A percentile compares a stretch with the other conserved stretches of the same genome.
phyloP scores from a whole-genome alignment of 2,113 vertebrate genomes.

The Polypterus senegalus region DNA sequence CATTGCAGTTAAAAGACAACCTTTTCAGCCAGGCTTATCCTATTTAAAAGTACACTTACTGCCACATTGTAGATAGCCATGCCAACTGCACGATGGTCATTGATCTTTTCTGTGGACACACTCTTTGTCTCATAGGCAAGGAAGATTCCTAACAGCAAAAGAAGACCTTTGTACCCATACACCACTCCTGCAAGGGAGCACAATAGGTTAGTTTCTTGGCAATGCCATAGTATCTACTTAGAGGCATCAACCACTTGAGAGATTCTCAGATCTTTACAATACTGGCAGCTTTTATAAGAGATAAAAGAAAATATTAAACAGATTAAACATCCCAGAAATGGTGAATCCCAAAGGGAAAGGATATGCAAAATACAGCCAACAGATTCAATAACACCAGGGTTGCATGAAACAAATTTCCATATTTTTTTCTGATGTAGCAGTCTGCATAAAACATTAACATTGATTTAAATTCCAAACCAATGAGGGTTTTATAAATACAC shows the following conservation, averaged over 20 bases:
- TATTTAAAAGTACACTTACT: slow-evolving; percentile 26
- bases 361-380: no score
- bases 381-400: no score
- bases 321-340: no score
- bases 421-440: background rate
- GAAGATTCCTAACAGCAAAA: slow-evolving; percentile 81
- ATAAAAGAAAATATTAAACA: no score
- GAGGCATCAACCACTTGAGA: background rate
- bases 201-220: background rate
- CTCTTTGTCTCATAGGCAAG: slow-evolving; percentile 91
- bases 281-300: no score
- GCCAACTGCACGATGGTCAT: slow-evolving; percentile 78
- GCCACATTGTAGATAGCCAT: slow-evolving; percentile 86
- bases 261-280: background rate
- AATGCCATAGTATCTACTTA: background rate
- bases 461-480: no score
- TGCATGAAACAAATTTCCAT: no score
- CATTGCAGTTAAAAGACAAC: no score
- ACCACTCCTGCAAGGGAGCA: slow-evolving; percentile 60
- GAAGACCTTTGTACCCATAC: slow-evolving; percentile 82
- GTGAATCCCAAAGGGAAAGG: no score
- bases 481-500: no score
- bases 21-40: background rate
- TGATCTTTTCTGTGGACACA: slow-evolving; percentile 85
- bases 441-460: no score